Evolutionary conservation across 1,140 invertebrate genomes (phyloP), one percentile per base, ranked within the genome.

Genomic region (Lepidurus arcticus): DNA sequence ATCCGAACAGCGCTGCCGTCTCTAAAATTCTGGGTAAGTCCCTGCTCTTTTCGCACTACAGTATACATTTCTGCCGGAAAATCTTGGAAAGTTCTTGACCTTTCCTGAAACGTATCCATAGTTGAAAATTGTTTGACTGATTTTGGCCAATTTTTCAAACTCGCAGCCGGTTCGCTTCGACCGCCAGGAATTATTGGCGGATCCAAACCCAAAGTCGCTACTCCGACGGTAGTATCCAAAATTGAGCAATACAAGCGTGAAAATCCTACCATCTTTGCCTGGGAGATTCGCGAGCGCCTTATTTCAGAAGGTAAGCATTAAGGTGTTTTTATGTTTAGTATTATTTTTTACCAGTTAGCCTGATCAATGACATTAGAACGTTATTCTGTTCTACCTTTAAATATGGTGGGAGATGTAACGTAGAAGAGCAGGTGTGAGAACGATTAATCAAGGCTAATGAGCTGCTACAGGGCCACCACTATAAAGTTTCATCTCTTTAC

Each of bases 131-230:
- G 76, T 47, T 65, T 47, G 44, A 34, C 78, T 42, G 74, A 42
- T 78, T n/a, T 43, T 1, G 34, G 42, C 65, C 44, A 65, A n/a
- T 76, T 74, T 21, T 76, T 79, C n/a, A 24, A 76, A 76, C 53
- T 81, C 81, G 82, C 90, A 89, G 78, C 88, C 93, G 96, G 96
- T 80, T 97, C 96, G 42, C 89, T 98, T 79, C 89, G 94, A 82
- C 93, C 96, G 82, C 96, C 96, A 45, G 94, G 96, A 75, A 90
- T 98, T 82, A 99, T 99, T 83, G 98, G 97, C 78, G 98, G 98
- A 76, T 98, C 95, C 85, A 99, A 99, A 87, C 97, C 97, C 21
- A 96, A 99, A 87, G 98, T 99, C 77, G 97, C 97, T 79, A 99
- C 97, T 42, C 95, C 95, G 11, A 93, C 94, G 6, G 95, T 97